Base-by-base conservation (phyloP, 2,888 invertebrate species). In the Cryptus armator region DNA sequence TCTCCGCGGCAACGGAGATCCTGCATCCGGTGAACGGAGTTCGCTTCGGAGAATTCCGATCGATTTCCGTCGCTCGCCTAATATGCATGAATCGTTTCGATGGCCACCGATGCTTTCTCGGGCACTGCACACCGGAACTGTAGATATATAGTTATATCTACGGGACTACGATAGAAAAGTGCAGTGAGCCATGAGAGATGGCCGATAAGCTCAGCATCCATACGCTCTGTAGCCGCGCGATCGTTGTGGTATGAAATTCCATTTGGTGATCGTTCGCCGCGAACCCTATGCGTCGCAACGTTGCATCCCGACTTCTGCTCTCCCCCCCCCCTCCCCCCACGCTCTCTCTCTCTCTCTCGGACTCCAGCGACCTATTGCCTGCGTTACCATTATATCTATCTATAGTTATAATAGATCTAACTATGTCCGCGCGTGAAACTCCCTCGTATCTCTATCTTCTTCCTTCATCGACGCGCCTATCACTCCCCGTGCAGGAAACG, bases 171-270 rank as follows among this genome's bases (percentile, higher is more conserved):
- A 44, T 72, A 43, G 72, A 72, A 72, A 72, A 72, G 44, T 43
- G 59, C 72, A 72, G 56, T 72, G 72, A 72, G 59, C 72, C 56
- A 29, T 32, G 72, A 72, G 72, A 59, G 24, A 72, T 44, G 43
- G 7, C 44, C 6, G 19, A 72, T 56, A 7, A 43, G 53, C 16
- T 53, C 9, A 19, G 19, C 53, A 19, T 53, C 43, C 14, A 19
- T 37, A 37, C 46, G 46, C 46, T 43, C 10, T 16, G 24, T 44
- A 56, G 29, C 6, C 71, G 24, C 43, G 37, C 37, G 37, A 9
- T 7, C 51, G 19, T 43, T 64, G 72, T 56, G 72, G 72, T 29
- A 72, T 72, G 44, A 72, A 56, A 72, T 72, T 72, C 72, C 72
- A 72, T 43, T 59, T 44, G 56, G 7, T 19, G 72, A 72, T 72